Evolutionary conservation across 2,113 vertebrate species (phyloP).

Genomic region (Corythornis vintsioides): DNA sequence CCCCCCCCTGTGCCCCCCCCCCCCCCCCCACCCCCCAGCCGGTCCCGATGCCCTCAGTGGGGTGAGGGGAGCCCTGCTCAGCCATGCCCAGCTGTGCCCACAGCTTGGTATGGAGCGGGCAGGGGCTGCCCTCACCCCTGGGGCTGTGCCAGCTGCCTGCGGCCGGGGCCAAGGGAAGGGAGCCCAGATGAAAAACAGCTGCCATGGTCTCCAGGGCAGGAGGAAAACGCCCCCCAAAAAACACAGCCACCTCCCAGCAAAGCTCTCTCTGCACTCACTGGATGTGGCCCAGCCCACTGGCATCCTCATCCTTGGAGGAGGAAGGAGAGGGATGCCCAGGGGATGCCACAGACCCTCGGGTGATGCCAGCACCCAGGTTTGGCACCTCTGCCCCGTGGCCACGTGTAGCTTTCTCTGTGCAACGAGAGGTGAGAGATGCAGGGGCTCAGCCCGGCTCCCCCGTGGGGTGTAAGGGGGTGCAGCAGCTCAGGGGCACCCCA

Average conservation of each 20-base stretch:
- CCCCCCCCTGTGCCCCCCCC: no score
- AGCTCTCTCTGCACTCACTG: neutral
- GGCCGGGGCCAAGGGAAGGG: neutral
- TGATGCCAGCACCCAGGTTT: neutral
- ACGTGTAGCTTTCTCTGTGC: fast-evolving
- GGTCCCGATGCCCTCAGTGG: neutral
- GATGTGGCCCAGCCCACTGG: neutral
- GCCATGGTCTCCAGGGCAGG: neutral
- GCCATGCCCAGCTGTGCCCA: neutral
- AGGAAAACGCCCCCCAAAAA: neutral
- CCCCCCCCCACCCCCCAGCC: no score
- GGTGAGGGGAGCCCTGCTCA: neutral
- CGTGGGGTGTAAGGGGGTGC: neutral
- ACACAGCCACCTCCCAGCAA: neutral
- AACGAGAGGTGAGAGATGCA: fast-evolving
- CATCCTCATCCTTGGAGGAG: neutral
- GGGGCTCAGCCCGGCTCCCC: fast-evolving
- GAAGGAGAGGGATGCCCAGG: neutral
- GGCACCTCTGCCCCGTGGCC: fast-evolving
- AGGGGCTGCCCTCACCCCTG: neutral
- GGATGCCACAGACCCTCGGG: neutral
- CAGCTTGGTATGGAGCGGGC: neutral
- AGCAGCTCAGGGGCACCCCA: neutral
- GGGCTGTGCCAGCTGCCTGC: neutral
- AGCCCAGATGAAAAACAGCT: constrained; percentile 8